These are phyloP conservation scores for Panagrolaimus sp. DNA, from an alignment of 1,140 invertebrate species.

Conservation along the genomic window DNA sequence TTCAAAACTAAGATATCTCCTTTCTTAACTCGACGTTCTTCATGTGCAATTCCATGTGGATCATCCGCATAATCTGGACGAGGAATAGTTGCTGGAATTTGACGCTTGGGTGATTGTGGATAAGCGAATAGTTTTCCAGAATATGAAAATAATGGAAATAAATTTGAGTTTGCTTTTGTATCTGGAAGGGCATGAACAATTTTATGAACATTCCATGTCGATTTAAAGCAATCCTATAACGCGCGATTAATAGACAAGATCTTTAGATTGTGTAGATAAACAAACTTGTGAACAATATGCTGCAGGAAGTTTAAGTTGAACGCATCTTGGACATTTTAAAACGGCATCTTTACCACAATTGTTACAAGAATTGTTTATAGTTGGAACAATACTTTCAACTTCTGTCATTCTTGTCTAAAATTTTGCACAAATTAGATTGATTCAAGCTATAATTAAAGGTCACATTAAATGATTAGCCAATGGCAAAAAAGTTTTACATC, in stretches of 20 bases:
- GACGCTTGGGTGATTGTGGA: constrained; percentile 67
- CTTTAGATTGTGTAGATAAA: too few relatives aligned
- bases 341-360: background rate
- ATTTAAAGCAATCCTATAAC: background rate
- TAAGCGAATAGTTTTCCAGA: constrained; percentile 40
- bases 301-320: background rate
- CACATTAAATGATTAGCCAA: too few relatives aligned
- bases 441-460: too few relatives aligned
- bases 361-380: background rate
- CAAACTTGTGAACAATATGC: background rate
- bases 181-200: background rate
- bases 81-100: constrained; percentile 73
- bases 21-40: constrained; percentile 64
- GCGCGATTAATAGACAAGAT: too few relatives aligned
- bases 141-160: background rate
- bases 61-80: constrained; percentile 93
- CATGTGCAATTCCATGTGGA: constrained; percentile 63
- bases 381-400: too few relatives aligned
- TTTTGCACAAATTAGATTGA: too few relatives aligned
- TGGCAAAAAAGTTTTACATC: too few relatives aligned
- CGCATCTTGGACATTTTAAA: background rate
- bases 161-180: background rate
- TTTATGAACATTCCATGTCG: background rate
- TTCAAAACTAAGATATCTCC: constrained; percentile 69
- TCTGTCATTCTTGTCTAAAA: too few relatives aligned